phyloP scores from a whole-genome alignment of 2,888 invertebrate species.

The Blera fallax region DNA sequence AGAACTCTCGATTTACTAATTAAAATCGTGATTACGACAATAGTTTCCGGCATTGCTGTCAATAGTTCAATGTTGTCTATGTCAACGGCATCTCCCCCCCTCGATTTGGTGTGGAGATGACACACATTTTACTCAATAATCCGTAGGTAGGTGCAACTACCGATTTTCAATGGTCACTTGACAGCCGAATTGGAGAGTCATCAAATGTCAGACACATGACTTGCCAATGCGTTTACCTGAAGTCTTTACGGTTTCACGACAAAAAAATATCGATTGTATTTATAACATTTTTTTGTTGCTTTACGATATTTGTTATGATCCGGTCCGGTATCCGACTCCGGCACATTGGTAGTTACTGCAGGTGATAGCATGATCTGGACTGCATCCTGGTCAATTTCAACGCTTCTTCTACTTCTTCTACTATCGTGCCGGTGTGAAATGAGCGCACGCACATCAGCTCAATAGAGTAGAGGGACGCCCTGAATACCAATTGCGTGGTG shows the following conservation, averaged over 20 bases:
- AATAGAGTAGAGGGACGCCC: constrained; percentile 38
- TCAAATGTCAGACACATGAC: neutral
- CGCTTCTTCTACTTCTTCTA: constrained; percentile 36
- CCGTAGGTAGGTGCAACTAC: constrained; percentile 22
- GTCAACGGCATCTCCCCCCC: neutral
- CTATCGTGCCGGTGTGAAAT: constrained; percentile 10
- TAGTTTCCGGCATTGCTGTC: neutral
- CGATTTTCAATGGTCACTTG: constrained; percentile 15
- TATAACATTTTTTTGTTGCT: neutral
- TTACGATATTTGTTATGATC: constrained; percentile 30
- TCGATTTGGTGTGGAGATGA: neutral
- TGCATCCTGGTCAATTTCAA: constrained; percentile 35
- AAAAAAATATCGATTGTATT: constrained; percentile 37
- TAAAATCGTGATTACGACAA: neutral
- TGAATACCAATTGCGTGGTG: constrained; percentile 61
- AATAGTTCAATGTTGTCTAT: constrained; percentile 15
- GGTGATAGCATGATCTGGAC: constrained; percentile 27
- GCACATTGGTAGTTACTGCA: constrained; percentile 36
- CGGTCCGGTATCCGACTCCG: constrained; percentile 27
- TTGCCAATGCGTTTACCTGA: neutral
- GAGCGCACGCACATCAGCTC: constrained; percentile 35
- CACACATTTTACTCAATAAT: neutral
- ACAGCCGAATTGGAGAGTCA: neutral
- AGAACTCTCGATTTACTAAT: constrained; percentile 27
- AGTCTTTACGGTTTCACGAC: constrained; percentile 5